These are phyloP conservation scores for Ailuropoda melanoleuca DNA, from an alignment of 2,113 vertebrate species.

Conservation along the genomic window DNA sequence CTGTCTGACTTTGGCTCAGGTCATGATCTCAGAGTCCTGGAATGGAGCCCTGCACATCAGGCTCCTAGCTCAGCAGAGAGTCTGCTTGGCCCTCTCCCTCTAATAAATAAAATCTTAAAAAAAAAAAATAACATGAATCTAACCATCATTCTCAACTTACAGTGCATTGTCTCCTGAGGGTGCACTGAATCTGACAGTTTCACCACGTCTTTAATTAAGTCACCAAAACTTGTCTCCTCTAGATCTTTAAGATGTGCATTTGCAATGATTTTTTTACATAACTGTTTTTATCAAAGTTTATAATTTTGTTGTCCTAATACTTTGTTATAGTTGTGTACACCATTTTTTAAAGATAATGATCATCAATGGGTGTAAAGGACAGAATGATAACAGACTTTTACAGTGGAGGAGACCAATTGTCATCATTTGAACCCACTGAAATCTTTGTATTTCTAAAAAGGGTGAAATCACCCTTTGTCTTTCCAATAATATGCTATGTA, in stretches of 20 bases:
- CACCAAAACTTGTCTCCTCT: not conserved
- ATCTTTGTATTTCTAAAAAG: not conserved
- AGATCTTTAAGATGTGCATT: not conserved
- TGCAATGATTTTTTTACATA: not conserved
- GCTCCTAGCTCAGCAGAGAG: not conserved
- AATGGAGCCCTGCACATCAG: not conserved
- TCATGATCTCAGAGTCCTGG: not conserved
- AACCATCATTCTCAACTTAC: not conserved
- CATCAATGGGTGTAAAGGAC: not conserved
- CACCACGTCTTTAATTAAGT: not conserved
- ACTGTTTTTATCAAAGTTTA: not conserved
- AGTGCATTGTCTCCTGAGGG: not conserved
- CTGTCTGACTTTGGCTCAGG: not conserved
- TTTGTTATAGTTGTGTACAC: not conserved
- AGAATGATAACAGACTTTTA: not conserved
- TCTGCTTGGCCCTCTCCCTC: not conserved
- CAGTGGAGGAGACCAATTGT: not conserved
- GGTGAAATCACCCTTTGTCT: not conserved
- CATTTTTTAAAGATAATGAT: not conserved
- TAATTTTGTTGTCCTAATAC: not conserved
- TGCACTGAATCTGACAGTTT: not conserved
- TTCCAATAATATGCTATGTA: not conserved
- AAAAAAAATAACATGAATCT: not conserved
- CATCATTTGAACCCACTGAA: not conserved
- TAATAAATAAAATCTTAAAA: not conserved